Evolutionary conservation across 2,113 vertebrate genomes (phyloP), one percentile per base, ranked within the genome.

Genomic region (Petrocephalus zakoni): DNA sequence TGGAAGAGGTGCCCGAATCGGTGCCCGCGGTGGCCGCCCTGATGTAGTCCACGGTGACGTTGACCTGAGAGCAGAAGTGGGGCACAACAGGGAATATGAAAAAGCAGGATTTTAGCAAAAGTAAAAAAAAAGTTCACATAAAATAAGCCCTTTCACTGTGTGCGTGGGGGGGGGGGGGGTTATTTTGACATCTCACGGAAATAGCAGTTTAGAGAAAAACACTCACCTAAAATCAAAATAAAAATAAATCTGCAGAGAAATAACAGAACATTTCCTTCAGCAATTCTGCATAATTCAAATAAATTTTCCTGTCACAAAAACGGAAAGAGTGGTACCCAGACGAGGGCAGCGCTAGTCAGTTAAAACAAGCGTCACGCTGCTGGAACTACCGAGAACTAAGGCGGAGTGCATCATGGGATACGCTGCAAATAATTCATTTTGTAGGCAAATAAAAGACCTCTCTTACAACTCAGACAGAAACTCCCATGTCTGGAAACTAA

Each of bases 11-110:
- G 46, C 89, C 89, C 51, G 47, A 8, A 89, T 99, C 97, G 2
- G 96, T 96, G 68, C 96, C 96, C 0, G 95, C 95, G 49, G 97
- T 98, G 86, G 98, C 98, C 0, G 97, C 96, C 91, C 98, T 95
- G 94, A 99, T 99, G 96, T 99, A 99, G 94, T 99, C 98, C 83
- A 99, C 98, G 0, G 95, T 98, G 91, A 99, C 97, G 2, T 96
- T 99, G 93, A 99, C 98, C 98, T 99, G 42, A 0, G 93, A 88
- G 22, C 2, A 53, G 17, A 52, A 22, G 22, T 0, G 58, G 42
- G 13, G 1, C 17, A 51, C 61, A 53, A 47, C 2, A 87, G 29
- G 0, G 21, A 78, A 53, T 53, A 9, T n/a, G 22, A 49, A 49
- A 22, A 81, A 13, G 9, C 15, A 55, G 34, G 42, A 42, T 46